Base-by-base conservation (phyloP, 2,113 vertebrate species). In the Engystomops pustulosus region DNA sequence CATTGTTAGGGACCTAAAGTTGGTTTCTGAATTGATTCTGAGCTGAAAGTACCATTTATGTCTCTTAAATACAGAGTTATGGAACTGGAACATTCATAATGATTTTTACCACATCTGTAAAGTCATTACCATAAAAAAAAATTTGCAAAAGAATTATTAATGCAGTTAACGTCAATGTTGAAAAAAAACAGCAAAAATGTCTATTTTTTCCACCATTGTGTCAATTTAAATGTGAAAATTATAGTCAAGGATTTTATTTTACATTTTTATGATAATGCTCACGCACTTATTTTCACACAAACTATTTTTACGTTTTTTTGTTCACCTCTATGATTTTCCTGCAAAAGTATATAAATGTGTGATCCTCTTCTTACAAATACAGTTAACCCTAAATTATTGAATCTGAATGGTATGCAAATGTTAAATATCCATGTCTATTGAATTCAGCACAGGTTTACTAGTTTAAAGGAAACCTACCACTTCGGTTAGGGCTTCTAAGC, bases 221-320 rank as follows among this genome's bases (percentile, higher is more conserved):
- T 60, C 14, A 25, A 18, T 79, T 60, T 17, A 27, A 60, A 58
- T 30, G 53, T 79, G 55, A 60, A 60, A 41, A 79, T 79, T 41
- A 23, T 17, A 60, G 17, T 34, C 15, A n/a, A 58, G 30, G 0
- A 45, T 45, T 60, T 79, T 44, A 45, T 79, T 78, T 60, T 30
- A 65, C 34, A 30, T 79, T 41, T n/a, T 62, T 36, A 45, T 62
- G 36, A 30, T 62, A 79, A 65, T 44, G 36, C n/a, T 62, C n/a
- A 27, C 55, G 45, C 18, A 18, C 32, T 76, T 76, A 34, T 53
- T 53, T 47, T 76, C 72, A 53, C 47, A n/a, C 8, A 76, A 76
- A 62, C 30, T 55, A 79, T 79, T 79, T 79, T 79, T 58, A 78
- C 51, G n/a, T n/a, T 38, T 58, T n/a, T 20, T 17, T 41, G 15